phyloP scores from a whole-genome alignment of 1,140 invertebrate species.

The Drosophila arawakana region DNA sequence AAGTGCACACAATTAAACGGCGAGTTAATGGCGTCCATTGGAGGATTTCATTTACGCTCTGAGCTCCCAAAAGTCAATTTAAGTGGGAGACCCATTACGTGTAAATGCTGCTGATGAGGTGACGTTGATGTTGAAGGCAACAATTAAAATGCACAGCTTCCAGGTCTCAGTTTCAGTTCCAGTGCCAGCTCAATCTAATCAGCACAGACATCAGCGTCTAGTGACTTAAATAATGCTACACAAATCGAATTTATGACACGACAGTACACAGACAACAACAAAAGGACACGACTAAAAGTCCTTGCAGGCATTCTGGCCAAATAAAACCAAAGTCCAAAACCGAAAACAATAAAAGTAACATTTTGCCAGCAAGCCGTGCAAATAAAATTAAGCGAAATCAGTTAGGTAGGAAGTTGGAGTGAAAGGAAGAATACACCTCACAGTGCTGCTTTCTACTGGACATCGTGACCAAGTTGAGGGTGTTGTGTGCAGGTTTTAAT shows the following conservation, averaged over 20 bases:
- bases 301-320: slow-evolving; percentile 34
- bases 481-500: slow-evolving; percentile 59
- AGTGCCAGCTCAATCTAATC: slow-evolving; percentile 72
- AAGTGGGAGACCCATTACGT: slow-evolving; percentile 80
- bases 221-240: slow-evolving; percentile 78
- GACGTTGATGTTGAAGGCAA: slow-evolving; percentile 66
- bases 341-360: slow-evolving; percentile 83
- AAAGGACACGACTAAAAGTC: background rate
- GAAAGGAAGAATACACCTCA: slow-evolving; percentile 42
- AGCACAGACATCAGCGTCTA: slow-evolving; percentile 68
- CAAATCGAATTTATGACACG: slow-evolving; percentile 84
- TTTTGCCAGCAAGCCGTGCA: slow-evolving; percentile 60
- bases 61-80: slow-evolving; percentile 63
- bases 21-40: slow-evolving; percentile 76
- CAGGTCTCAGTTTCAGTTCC: background rate
- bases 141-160: slow-evolving; percentile 64
- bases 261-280: slow-evolving; percentile 11
- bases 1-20: slow-evolving; percentile 81
- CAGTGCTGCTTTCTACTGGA: slow-evolving; percentile 21
- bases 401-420: slow-evolving; percentile 36
- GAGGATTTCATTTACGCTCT: slow-evolving; percentile 49
- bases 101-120: slow-evolving; percentile 84
- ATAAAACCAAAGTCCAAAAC: slow-evolving; percentile 74
- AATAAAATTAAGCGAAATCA: slow-evolving; percentile 76
- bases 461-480: slow-evolving; percentile 36